These are phyloP conservation scores for Apis laboriosa DNA, from an alignment of 1,140 invertebrate genomes.

Conservation along the genomic window DNA sequence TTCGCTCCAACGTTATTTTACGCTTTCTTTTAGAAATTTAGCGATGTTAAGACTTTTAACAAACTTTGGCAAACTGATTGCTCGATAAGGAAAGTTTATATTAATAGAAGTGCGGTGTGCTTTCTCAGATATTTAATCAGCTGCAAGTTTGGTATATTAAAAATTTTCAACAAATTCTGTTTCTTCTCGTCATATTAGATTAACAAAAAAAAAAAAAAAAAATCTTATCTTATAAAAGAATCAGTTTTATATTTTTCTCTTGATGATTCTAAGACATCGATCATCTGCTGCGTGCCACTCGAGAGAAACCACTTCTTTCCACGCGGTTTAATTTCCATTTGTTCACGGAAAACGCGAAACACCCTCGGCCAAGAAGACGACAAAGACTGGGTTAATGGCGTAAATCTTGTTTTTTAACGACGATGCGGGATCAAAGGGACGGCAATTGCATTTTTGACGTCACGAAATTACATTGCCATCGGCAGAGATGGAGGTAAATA, in stretches of 20 bases:
- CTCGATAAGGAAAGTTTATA: too few relatives aligned
- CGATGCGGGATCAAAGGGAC: conserved; percentile 46
- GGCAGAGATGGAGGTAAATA: conserved; percentile 36
- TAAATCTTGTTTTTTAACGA: conserved; percentile 54
- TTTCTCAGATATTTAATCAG: too few relatives aligned
- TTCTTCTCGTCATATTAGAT: too few relatives aligned
- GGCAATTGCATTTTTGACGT: conserved; percentile 37
- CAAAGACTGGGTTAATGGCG: conserved; percentile 45
- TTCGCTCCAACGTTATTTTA: not conserved
- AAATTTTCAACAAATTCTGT: too few relatives aligned
- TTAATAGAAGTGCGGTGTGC: too few relatives aligned
- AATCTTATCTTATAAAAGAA: not conserved
- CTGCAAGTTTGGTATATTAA: too few relatives aligned
- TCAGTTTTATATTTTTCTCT: not conserved
- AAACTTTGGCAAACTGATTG: too few relatives aligned
- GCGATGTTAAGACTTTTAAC: not conserved
- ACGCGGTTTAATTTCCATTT: conserved; percentile 55
- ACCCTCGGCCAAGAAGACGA: not conserved
- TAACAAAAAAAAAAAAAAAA: too few relatives aligned
- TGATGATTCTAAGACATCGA: not conserved
- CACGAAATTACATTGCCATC: conserved; percentile 48
- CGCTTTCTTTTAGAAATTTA: not conserved
- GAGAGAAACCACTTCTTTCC: conserved; percentile 1
- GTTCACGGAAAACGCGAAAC: conserved; percentile 46
- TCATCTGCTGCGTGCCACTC: too few relatives aligned